Evolutionary conservation across 2,888 invertebrate species (phyloP).

Genomic region (Trissonchulus latispiculum): DNA sequence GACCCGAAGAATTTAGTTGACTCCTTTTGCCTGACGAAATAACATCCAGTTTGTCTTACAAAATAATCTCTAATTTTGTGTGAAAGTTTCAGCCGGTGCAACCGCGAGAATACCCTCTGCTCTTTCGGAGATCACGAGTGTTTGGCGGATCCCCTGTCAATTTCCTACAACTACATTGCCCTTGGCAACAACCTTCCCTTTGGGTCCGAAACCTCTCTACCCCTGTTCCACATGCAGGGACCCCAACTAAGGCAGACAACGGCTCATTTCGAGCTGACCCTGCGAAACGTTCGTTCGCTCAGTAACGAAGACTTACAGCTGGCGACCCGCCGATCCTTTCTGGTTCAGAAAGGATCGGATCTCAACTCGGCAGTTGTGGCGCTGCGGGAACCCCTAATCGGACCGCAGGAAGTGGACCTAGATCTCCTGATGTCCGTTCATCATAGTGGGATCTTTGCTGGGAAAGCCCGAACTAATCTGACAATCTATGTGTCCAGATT

Average conservation of each 20-base stretch:
- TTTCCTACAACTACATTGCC: slow-evolving; percentile 84
- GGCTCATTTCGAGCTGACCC: slow-evolving; percentile 46
- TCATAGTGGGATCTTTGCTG: slow-evolving; percentile 43
- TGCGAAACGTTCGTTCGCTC: slow-evolving; percentile 27
- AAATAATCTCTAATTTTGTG: no score
- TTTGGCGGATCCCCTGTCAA: slow-evolving; percentile 66
- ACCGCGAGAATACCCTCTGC: slow-evolving; percentile 31
- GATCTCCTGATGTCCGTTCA: slow-evolving; percentile 46
- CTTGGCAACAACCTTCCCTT: slow-evolving; percentile 63
- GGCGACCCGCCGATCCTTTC: slow-evolving; percentile 42
- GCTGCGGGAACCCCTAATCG: slow-evolving; percentile 43
- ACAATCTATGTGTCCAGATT: slow-evolving; percentile 45
- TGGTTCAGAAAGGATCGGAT: slow-evolving; percentile 43
- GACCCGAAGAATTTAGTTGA: no score
- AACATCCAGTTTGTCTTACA: no score
- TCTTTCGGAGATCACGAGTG: slow-evolving; percentile 63
- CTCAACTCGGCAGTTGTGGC: slow-evolving; percentile 47
- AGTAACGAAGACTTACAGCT: slow-evolving; percentile 16
- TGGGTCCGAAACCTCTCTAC: slow-evolving; percentile 63
- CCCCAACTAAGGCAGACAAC: slow-evolving; percentile 39
- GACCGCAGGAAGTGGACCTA: slow-evolving; percentile 47
- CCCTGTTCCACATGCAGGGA: slow-evolving; percentile 56
- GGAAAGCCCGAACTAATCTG: slow-evolving; percentile 47
- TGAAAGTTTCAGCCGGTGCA: slow-evolving; percentile 31
- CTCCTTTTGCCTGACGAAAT: no score